Evolutionary conservation across 2,797 vertebrate genomes (phyloP).

Genomic region (Loris lydekkerianus): DNA sequence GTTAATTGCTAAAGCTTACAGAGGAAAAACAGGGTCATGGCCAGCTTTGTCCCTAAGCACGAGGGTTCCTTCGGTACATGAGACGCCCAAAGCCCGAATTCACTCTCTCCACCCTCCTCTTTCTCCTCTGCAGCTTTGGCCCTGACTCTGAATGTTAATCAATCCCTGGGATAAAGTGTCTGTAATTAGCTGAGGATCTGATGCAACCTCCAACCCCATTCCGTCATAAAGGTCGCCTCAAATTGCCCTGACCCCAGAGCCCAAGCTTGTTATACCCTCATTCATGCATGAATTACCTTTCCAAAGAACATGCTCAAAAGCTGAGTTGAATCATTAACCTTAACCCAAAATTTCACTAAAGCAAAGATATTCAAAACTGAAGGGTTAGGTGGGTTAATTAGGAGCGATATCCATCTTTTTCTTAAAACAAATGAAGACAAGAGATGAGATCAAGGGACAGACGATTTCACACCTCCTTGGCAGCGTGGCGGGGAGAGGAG

Average conservation of each 20-base stretch:
- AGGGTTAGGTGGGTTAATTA: constrained; percentile 62
- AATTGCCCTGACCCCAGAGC: background rate
- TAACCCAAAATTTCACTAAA: background rate
- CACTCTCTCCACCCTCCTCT: background rate
- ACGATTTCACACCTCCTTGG: accelerated
- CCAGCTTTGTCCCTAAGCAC: background rate
- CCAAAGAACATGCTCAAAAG: background rate
- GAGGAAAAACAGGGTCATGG: background rate
- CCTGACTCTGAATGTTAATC: constrained; percentile 24
- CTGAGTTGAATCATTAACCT: constrained; percentile 59
- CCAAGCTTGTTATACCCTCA: background rate
- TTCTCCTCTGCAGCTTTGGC: background rate
- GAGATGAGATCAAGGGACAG: background rate
- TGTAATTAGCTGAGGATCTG: constrained; percentile 40
- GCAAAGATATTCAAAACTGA: background rate
- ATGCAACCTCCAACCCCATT: constrained; percentile 39
- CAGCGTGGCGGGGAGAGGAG: background rate
- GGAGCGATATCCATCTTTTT: background rate
- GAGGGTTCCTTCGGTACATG: background rate
- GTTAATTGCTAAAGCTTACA: background rate
- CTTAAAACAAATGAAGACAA: constrained; percentile 32
- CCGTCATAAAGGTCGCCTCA: background rate
- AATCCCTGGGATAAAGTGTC: background rate
- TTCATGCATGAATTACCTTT: background rate
- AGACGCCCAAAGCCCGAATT: background rate